Evolutionary conservation across 2,797 vertebrate species (phyloP).

Genomic region (Manis javanica): DNA sequence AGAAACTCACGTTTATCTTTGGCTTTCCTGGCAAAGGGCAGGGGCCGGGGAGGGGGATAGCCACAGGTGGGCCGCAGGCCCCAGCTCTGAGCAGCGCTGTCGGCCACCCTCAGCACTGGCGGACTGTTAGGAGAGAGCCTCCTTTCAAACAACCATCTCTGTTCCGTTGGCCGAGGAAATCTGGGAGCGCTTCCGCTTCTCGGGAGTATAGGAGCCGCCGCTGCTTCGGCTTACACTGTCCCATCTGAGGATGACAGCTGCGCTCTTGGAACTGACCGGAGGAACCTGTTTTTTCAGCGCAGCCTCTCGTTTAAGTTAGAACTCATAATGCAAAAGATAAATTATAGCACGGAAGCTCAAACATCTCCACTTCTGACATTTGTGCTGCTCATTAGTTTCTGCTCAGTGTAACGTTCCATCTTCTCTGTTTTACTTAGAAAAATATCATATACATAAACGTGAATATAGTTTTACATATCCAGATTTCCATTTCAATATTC

Average conservation of each 20-base stretch:
- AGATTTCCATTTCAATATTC: background rate
- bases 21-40: background rate
- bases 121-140: background rate
- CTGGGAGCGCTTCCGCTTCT: background rate
- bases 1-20: background rate
- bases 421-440: slow-evolving; percentile 55
- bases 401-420: background rate
- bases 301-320: slow-evolving; percentile 50
- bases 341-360: background rate
- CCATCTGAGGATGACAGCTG: rapidly evolving
- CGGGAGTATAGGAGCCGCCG: no score
- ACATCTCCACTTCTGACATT: slow-evolving; percentile 16
- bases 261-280: background rate
- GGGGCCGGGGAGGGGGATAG: background rate
- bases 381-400: slow-evolving; percentile 53
- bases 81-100: background rate
- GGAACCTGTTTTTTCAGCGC: background rate
- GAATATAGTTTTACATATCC: slow-evolving; percentile 26
- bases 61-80: background rate
- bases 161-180: background rate
- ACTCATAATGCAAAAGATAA: slow-evolving; percentile 27
- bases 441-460: background rate
- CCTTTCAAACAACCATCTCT: background rate
- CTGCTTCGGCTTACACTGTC: background rate
- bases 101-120: rapidly evolving